Base-by-base conservation (phyloP, 1,140 invertebrate genomes). In the Drosophila triauraria region DNA sequence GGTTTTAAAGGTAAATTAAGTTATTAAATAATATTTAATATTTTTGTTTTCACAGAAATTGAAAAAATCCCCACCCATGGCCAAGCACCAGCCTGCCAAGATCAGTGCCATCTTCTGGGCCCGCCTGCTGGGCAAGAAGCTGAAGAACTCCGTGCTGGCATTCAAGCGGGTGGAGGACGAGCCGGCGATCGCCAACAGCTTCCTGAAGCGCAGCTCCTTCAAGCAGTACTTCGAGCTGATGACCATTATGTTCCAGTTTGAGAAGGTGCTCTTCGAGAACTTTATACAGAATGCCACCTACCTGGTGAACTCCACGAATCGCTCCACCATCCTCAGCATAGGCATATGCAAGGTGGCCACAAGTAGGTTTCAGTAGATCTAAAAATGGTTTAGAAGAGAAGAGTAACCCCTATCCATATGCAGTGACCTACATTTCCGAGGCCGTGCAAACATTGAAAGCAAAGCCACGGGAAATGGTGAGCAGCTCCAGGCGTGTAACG, bases 61-160 rank as follows among this genome's bases (percentile, higher is more conserved):
- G 67, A 95, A 95, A 70, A 94, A 95, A 69, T 94, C 95, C 65
- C 97, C 97, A 1, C 96, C 96, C 1, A 84, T 98, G 13, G 94
- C 96, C 13, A 95, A 95, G 50, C 95, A 97, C 84, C 95, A 97
- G 77, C 96, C 97, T 1, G 95, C 96, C 0, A 94, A 95, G 17
- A 95, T 96, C 23, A 97, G 97, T 20, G 94, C 96, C 15, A 97
- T 98, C 54, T 96, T 95, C 86, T 98, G 97, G 97, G 95, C 95
- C 5, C 94, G 96, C 38, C 94, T 96, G 46, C 92, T 98, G 13
- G 97, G 97, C 77, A 94, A 96, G 72, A 95, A 95, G 61, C 94
- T 98, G 17, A 98, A 97, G 91, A 94, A 94, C 57, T 95, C 97
- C 0, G 95, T 98, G 30, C 93, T 97, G 68, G 95, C 95, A 44